A percentile compares a stretch with the other conserved stretches of the same genome.
phyloP scores from a whole-genome alignment of 1,140 invertebrate species.

The Drosophila lini region DNA sequence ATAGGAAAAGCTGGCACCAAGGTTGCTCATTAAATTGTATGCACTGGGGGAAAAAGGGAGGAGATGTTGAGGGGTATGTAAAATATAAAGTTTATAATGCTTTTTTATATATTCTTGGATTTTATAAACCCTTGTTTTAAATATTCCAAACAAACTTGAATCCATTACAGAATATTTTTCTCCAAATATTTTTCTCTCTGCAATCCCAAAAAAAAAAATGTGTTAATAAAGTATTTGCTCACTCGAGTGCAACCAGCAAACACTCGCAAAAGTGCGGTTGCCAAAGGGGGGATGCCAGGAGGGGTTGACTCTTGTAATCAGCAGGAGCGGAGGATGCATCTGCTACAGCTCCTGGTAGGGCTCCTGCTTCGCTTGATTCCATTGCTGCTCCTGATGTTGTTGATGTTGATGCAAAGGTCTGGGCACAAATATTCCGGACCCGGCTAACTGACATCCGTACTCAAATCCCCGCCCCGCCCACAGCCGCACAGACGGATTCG shows the following conservation, averaged over 20 bases:
- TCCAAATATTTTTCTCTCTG: slow-evolving; percentile 12
- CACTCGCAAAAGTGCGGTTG: slow-evolving; percentile 35
- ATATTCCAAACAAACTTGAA: no score
- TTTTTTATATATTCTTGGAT: no score
- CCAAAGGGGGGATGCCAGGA: slow-evolving; percentile 2
- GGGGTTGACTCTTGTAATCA: slow-evolving; percentile 77
- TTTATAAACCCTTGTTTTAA: no score
- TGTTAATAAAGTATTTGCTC: slow-evolving; percentile 80
- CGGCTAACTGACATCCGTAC: slow-evolving; percentile 44
- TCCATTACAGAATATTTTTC: no score
- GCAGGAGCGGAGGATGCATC: slow-evolving; percentile 57
- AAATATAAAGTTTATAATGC: no score
- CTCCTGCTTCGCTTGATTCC: background rate
- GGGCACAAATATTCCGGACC: slow-evolving; percentile 50
- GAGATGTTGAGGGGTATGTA: background rate
- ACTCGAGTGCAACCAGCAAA: slow-evolving; percentile 72
- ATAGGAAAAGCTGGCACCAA: slow-evolving; percentile 30
- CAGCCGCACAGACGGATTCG: slow-evolving; percentile 38
- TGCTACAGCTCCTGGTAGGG: slow-evolving; percentile 21
- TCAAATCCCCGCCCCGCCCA: background rate
- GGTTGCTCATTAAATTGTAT: slow-evolving; percentile 57
- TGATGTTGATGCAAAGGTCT: slow-evolving; percentile 60
- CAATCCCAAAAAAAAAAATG: slow-evolving; percentile 28
- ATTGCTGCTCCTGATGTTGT: slow-evolving; percentile 21
- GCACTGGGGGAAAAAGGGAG: background rate